Conservation (phyloP, 2,113 vertebrate genomes). For the Pterocles orientalis region DNA sequence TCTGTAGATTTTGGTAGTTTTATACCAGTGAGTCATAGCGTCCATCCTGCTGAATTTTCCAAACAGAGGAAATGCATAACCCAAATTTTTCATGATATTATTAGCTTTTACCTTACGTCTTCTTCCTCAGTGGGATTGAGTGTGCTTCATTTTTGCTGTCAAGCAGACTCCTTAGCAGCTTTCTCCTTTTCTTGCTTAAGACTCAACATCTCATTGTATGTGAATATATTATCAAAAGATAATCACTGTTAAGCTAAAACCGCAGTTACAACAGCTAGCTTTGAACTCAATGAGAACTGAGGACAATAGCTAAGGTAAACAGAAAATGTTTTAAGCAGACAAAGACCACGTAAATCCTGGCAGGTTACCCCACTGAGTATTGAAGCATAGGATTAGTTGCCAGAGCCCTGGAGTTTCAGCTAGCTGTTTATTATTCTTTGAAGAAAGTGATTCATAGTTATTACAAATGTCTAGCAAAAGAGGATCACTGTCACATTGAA, state of each 20-base stretch:
- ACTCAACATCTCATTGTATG: background rate
- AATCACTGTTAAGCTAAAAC: background rate
- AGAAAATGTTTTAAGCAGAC: background rate
- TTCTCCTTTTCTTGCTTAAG: background rate
- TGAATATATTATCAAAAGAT: background rate
- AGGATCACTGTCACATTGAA: background rate
- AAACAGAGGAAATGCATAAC: background rate
- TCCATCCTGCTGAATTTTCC: constrained; percentile 13
- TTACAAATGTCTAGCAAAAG: background rate
- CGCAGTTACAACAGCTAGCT: background rate
- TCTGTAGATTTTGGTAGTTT: background rate
- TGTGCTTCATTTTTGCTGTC: background rate
- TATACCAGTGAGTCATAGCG: background rate
- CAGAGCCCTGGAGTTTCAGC: background rate
- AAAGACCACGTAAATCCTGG: background rate
- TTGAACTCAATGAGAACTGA: background rate
- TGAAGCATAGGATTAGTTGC: background rate
- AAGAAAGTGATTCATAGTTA: background rate
- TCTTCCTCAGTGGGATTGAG: background rate
- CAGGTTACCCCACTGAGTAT: background rate
- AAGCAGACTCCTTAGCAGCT: background rate
- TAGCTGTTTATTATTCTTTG: background rate
- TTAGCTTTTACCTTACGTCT: background rate
- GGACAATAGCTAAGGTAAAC: background rate
- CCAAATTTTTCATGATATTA: background rate